Percentiles rank a stretch among this genome's conserved stretches.
phyloP scores from a whole-genome alignment of 2,888 invertebrate genomes.

The Sclerodermus sp. region DNA sequence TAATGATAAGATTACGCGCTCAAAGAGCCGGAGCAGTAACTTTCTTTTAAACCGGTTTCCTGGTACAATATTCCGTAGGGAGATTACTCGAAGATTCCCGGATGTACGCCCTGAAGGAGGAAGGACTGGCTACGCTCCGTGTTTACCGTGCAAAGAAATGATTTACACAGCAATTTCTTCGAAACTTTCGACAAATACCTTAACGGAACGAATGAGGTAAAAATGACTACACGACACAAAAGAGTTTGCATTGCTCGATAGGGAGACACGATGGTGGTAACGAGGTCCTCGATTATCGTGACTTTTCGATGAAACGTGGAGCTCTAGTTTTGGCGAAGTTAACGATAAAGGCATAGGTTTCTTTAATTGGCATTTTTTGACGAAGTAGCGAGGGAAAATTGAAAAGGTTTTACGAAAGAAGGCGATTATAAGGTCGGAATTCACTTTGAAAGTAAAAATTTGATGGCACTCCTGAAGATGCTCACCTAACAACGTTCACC shows the following conservation, averaged over 20 bases:
- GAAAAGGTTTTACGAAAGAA: no score
- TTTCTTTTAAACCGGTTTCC: slow-evolving; percentile 43
- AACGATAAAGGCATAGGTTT: no score
- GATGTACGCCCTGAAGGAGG: not conserved
- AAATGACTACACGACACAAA: no score
- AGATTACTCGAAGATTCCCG: slow-evolving; percentile 1
- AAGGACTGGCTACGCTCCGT: not conserved
- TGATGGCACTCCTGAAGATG: slow-evolving; percentile 20
- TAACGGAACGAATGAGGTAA: no score
- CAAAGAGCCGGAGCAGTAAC: slow-evolving; percentile 14
- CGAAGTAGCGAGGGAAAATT: no score
- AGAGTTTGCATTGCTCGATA: no score
- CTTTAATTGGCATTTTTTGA: no score
- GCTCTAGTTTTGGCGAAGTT: no score
- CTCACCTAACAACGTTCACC: slow-evolving; percentile 50
- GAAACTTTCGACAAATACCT: not conserved
- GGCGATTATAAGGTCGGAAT: no score
- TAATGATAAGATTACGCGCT: slow-evolving; percentile 2
- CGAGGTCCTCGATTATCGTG: no score
- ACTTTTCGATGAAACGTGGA: no score
- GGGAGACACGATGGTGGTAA: no score
- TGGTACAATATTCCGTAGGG: slow-evolving; percentile 15
- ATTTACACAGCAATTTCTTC: not conserved
- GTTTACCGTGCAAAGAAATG: not conserved
- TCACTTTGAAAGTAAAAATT: not conserved